Evolutionary conservation across 2,797 vertebrate species (phyloP).

Genomic region (Selene dorsalis): DNA sequence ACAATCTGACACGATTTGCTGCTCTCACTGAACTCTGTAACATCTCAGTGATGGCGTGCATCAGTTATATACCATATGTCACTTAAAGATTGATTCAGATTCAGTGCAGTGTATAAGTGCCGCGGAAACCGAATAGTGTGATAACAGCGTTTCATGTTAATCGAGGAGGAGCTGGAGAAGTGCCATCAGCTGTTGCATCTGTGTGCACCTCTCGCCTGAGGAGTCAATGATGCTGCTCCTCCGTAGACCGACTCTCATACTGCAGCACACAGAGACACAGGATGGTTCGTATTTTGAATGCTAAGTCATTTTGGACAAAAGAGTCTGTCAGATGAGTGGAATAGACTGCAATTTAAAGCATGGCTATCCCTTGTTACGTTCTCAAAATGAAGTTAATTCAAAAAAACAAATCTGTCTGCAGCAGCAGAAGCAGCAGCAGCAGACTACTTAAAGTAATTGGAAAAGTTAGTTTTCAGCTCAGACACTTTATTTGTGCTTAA

Average conservation of each 20-base stretch:
- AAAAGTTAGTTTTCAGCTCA: too few relatives aligned
- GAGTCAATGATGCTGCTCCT: background rate
- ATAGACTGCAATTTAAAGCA: background rate
- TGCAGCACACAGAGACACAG: background rate
- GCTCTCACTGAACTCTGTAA: background rate
- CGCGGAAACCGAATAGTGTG: background rate
- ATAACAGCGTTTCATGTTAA: background rate
- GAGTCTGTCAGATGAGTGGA: background rate
- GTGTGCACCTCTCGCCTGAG: background rate
- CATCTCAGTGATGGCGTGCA: background rate
- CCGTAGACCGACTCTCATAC: background rate
- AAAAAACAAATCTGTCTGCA: too few relatives aligned
- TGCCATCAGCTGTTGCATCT: constrained; percentile 7
- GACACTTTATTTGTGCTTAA: too few relatives aligned
- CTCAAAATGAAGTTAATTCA: too few relatives aligned
- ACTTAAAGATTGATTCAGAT: background rate
- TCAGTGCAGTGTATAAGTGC: background rate
- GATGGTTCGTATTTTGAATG: background rate
- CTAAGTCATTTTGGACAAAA: too few relatives aligned
- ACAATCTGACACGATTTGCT: background rate
- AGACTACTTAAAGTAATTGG: too few relatives aligned
- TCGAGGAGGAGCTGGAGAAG: background rate
- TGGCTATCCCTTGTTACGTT: too few relatives aligned
- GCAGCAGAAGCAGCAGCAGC: too few relatives aligned
- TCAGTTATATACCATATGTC: background rate